Base-by-base conservation (phyloP, 2,888 invertebrate genomes). In the Sipha maydis region DNA sequence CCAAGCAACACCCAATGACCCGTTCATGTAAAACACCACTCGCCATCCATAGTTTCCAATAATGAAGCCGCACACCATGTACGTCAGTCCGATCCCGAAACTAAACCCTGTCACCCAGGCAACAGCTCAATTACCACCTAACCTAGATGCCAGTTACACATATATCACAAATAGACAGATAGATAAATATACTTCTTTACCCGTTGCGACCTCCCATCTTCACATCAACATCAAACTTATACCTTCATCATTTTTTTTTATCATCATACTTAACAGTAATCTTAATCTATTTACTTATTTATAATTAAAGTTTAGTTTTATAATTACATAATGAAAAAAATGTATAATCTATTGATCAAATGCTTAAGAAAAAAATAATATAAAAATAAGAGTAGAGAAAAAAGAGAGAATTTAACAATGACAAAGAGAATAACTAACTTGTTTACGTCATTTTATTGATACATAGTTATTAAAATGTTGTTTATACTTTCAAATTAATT, bases 61-160 rank as follows among this genome's bases (percentile, higher is more conserved):
- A 90, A 95, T 93, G 91, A 95, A 94, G 69, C 95, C 95, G 91
- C 95, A 95, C 73, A 95, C 92, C 25, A 95, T 95, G 91, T 95
- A 95, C 61, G 95, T 95, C 90, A 95, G 91, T 17, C 95, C 95
- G 90, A 95, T 95, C 41, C 95, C 95, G 91, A 95, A 95, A 91
- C 95, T 95, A 92, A 95, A 95, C 91, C 95, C 95, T 93, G 92
- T 89, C 89, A 90, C 89, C 90, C 90, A 90, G 90, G 90, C 85
- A 89, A 90, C 89, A 85, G 88, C 88, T 85, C 85, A 89, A 89
- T 89, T 90, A 90, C 89, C 90, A 90, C 90, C 88, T 88, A 88
- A 88, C 88, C 88, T 88, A 88, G 88, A 88, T 3, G 88, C 88
- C 88, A 88, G 88, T 88, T 88, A 88, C 80, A 88, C 88, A 88